Percentiles rank a stretch among this genome's conserved stretches.
These are phyloP conservation scores for Magallana nippona DNA, from an alignment of 2,888 invertebrate species.

Conservation along the genomic window DNA sequence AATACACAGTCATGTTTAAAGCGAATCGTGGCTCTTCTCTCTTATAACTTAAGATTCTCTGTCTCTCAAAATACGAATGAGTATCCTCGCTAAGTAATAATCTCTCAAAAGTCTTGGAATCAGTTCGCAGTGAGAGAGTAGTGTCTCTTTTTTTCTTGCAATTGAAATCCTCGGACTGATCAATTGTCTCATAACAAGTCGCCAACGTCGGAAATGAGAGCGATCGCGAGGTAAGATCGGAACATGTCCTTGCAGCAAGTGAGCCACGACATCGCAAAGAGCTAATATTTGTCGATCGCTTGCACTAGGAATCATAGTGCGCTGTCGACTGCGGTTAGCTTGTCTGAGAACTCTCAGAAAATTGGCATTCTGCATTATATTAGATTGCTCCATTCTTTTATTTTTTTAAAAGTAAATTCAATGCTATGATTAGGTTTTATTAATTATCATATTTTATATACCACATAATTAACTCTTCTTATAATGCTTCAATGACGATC, in stretches of 20 bases:
- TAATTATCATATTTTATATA: slow-evolving; percentile 30
- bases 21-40: background rate
- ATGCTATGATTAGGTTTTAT: slow-evolving; percentile 13
- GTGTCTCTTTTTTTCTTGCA: slow-evolving; percentile 1
- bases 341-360: too few relatives aligned
- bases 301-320: background rate
- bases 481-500: slow-evolving; percentile 4
- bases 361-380: background rate
- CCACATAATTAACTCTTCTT: slow-evolving; percentile 46
- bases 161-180: slow-evolving; percentile 1
- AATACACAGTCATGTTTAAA: background rate
- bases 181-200: slow-evolving; percentile 14
- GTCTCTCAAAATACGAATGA: slow-evolving; percentile 11
- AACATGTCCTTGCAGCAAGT: background rate
- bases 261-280: too few relatives aligned
- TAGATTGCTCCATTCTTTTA: background rate
- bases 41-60: slow-evolving; percentile 5
- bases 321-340: too few relatives aligned
- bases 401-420: too few relatives aligned
- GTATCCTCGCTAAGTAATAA: slow-evolving; percentile 7
- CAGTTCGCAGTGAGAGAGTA: slow-evolving; percentile 19
- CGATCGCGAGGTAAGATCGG: slow-evolving; percentile 7
- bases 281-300: too few relatives aligned
- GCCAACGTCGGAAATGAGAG: slow-evolving; percentile 16
- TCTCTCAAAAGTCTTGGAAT: slow-evolving; percentile 12